phyloP scores from a whole-genome alignment of 2,797 vertebrate genomes.

The Sphenopsis melanotis region DNA sequence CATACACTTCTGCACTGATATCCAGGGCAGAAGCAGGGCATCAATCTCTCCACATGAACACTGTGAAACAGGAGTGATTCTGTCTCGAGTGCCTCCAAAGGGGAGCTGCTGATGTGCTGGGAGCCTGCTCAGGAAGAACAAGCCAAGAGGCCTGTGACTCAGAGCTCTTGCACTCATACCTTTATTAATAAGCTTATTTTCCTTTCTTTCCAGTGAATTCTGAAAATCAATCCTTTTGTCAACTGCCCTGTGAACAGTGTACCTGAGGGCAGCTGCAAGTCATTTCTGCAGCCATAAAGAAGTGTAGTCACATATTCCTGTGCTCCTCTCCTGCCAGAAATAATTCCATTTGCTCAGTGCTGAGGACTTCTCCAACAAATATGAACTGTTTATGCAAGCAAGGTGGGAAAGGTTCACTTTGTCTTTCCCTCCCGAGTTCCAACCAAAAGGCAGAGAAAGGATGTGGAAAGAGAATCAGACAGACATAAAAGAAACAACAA shows the following conservation, averaged over 20 bases:
- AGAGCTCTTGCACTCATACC: background rate
- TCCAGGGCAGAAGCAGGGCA: background rate
- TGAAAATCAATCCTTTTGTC: slow-evolving; percentile 50
- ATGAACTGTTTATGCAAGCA: background rate
- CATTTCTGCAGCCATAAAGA: background rate
- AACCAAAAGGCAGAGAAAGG: background rate
- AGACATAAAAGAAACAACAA: background rate
- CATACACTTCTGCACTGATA: accelerated
- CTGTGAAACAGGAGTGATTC: background rate
- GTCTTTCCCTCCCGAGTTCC: background rate
- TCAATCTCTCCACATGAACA: background rate
- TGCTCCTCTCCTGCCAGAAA: background rate
- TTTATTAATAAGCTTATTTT: slow-evolving; percentile 40
- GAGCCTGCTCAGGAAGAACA: background rate
- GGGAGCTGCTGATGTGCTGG: background rate
- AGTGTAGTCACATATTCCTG: background rate
- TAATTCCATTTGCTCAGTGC: background rate
- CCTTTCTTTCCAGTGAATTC: slow-evolving; percentile 36
- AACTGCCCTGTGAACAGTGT: background rate
- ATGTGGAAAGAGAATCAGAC: background rate
- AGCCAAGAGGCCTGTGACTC: background rate
- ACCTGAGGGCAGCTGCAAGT: background rate
- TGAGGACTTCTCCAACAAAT: background rate
- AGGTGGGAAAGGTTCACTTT: background rate
- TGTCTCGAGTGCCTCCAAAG: background rate